A percentile compares a stretch with the other conserved stretches of the same genome.
Conservation (phyloP, 2,888 invertebrate species). For the Anagyrus pseudococci region DNA sequence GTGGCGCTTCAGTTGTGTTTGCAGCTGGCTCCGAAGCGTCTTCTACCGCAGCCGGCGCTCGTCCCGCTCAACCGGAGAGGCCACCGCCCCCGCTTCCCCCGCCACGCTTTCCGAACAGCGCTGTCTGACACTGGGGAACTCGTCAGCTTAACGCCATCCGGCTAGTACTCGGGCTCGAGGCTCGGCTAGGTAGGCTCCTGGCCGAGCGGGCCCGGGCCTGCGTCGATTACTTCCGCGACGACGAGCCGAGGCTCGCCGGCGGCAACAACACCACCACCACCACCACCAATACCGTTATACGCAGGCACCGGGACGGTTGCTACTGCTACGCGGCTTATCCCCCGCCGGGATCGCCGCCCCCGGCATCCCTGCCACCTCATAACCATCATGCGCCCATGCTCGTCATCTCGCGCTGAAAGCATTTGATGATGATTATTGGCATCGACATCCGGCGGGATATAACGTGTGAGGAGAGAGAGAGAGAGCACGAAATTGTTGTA, state of each 20-base stretch:
- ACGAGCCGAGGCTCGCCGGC: too few relatives aligned
- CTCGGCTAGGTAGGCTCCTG: constrained; percentile 18
- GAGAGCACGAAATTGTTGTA: too few relatives aligned
- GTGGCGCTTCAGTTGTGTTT: constrained; percentile 59
- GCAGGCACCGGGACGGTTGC: constrained; percentile 1
- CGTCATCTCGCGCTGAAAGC: neutral
- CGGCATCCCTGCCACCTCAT: neutral
- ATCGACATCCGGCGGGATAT: too few relatives aligned
- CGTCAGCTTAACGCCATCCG: constrained; percentile 32
- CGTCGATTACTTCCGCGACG: constrained; percentile 4
- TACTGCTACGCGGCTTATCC: neutral
- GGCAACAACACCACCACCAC: neutral
- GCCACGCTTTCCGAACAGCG: constrained; percentile 79
- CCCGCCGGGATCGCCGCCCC: neutral
- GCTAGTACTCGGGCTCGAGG: constrained; percentile 19
- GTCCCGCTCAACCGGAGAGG: constrained; percentile 75
- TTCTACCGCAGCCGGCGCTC: constrained; percentile 52
- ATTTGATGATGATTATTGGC: too few relatives aligned
- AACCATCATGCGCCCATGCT: neutral
- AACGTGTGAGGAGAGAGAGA: neutral
- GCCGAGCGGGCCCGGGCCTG: constrained; percentile 20
- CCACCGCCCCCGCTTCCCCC: constrained; percentile 85
- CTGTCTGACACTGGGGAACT: constrained; percentile 81
- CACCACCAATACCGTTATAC: neutral
- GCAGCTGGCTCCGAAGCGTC: constrained; percentile 87